Evolutionary conservation across 1,140 invertebrate species (phyloP).

Genomic region (Leptopilina clavipes): DNA sequence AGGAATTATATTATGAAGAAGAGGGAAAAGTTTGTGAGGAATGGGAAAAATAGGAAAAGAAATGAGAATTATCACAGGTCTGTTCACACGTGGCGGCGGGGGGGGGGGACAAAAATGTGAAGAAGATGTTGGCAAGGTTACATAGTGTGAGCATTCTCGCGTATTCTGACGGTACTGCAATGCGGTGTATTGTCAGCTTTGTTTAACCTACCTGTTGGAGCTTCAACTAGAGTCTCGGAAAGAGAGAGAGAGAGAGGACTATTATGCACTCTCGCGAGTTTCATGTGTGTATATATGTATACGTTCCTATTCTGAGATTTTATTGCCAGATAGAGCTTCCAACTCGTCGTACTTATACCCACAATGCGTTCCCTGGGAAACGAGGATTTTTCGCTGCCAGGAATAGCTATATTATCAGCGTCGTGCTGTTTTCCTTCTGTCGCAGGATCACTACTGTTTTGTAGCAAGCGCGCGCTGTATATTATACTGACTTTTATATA

Average conservation of each 20-base stretch:
- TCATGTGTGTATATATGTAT: neutral
- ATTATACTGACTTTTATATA: neutral
- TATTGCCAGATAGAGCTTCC: slow-evolving; percentile 36
- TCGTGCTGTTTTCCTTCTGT: slow-evolving; percentile 27
- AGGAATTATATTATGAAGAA: neutral
- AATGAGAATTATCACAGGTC: slow-evolving; percentile 21
- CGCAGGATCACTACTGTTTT: neutral
- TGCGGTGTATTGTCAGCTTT: slow-evolving; percentile 56
- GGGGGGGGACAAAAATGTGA: neutral
- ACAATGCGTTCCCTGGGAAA: slow-evolving; percentile 42
- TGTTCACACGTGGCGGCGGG: neutral
- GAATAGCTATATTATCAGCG: slow-evolving; percentile 38
- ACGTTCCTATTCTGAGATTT: slow-evolving; percentile 47
- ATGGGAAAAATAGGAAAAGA: neutral
- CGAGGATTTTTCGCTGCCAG: slow-evolving; percentile 32
- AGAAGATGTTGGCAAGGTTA: slow-evolving; percentile 56
- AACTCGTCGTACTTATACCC: slow-evolving; percentile 44
- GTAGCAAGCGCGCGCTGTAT: too few relatives aligned
- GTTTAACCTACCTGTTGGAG: slow-evolving; percentile 57
- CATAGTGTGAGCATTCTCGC: slow-evolving; percentile 47
- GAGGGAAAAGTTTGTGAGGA: neutral
- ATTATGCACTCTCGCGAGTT: slow-evolving; percentile 44
- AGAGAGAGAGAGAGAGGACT: slow-evolving; percentile 36
- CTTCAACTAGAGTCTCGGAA: slow-evolving; percentile 43
- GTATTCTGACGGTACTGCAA: slow-evolving; percentile 53